Percentiles rank a stretch among this genome's conserved stretches.
These are phyloP conservation scores for Parus major DNA, from an alignment of 2,113 vertebrate species.

Conservation along the genomic window DNA sequence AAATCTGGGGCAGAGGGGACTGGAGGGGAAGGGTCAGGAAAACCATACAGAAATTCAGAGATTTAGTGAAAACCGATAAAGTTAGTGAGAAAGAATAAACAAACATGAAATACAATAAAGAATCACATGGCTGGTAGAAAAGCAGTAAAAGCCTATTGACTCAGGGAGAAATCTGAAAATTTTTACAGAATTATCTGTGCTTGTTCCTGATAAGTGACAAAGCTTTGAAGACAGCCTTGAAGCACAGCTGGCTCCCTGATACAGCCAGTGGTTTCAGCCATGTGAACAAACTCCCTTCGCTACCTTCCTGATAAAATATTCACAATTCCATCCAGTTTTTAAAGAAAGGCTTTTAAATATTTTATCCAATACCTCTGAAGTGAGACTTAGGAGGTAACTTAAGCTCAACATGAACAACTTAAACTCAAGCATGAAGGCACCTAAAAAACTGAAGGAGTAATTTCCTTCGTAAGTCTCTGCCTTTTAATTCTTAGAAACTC, in stretches of 20 bases:
- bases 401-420: neutral
- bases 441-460: neutral
- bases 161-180: neutral
- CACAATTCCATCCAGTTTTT: neutral
- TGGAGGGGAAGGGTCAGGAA: neutral
- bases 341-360: neutral
- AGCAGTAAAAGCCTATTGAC: neutral
- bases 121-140: neutral
- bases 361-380: neutral
- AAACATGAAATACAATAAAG: neutral
- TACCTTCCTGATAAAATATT: neutral
- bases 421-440: neutral
- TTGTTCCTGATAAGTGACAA: neutral
- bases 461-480: neutral
- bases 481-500: neutral
- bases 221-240: neutral
- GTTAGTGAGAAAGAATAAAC: neutral
- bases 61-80: neutral
- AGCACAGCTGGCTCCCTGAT: neutral
- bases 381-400: neutral
- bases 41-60: neutral
- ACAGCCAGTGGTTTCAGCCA: neutral
- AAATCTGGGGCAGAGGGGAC: neutral
- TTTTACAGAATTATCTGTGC: neutral
- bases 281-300: neutral